Evolutionary conservation across 2,888 invertebrate genomes (phyloP), one percentile per base, ranked within the genome.

Genomic region (Vesta saturnalis): DNA sequence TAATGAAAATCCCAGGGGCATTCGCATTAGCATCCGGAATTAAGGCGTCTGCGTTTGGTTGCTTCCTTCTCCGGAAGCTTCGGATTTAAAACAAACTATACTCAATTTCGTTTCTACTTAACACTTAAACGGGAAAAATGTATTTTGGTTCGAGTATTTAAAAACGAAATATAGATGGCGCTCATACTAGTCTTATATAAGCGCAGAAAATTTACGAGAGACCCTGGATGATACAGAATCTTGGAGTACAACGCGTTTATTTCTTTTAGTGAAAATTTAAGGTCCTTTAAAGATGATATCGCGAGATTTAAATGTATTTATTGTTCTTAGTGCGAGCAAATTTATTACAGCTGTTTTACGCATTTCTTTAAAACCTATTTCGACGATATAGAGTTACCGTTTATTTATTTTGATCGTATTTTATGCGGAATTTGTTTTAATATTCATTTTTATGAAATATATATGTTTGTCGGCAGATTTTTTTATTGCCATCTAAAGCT

Each of bases 1-100:
- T 81, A 81, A 82, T 82, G 81, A 81, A 80, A 79, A 79, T 81
- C 81, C 79, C 79, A 69, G 70, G 78, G 78, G 82, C 74, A 74
- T 77, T 77, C 78, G 78, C 78, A 81, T 82, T 82, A 82, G 79
- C 81, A 81, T 81, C 80, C 79, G 77, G 76, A 74, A 74, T 71
- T 70, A 3, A 69, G 71, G 72, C 73, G 67, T 73, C 69, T 61
- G 74, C 60, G 72, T 69, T 68, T 47, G 69, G 63, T 76, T 75
- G 79, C 77, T 77, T 79, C 79, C 78, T 8, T 23, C 23, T 74
- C 76, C 76, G 76, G 77, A 76, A 72, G 77, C 75, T 77, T 74
- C 73, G 74, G 76, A 79, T 79, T 78, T 79, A 79, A 78, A 75
- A 75, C 75, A 14, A n/a, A 12, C 43, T 43, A 43, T n/a, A 43